Evolutionary conservation across 30 jellyfish, hydroid and myxozoan genomes (phyloP).

Genomic region (Chrysaora quinquecirrha): DNA sequence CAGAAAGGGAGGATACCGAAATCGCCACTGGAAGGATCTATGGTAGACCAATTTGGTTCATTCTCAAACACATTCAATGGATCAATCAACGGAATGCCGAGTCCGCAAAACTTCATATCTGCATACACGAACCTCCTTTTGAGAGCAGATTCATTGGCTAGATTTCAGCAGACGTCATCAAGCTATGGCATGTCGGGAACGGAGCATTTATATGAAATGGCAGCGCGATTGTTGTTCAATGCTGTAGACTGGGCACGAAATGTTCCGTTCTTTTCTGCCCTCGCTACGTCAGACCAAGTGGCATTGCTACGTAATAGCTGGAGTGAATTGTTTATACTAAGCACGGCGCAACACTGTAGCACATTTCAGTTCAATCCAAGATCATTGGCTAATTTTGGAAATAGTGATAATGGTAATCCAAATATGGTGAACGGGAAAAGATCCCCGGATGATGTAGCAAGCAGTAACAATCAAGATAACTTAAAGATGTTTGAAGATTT

Average conservation of each 20-base stretch:
- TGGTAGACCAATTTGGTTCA: slow-evolving; percentile 73
- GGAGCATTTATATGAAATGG: slow-evolving; percentile 85
- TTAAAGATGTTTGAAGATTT: slow-evolving; percentile 92
- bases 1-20: slow-evolving; percentile 96
- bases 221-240: slow-evolving; percentile 75
- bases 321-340: slow-evolving; percentile 94
- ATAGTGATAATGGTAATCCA: not conserved
- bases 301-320: slow-evolving; percentile 92
- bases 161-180: slow-evolving; percentile 80
- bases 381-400: slow-evolving; percentile 59
- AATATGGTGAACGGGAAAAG: slow-evolving; percentile 37
- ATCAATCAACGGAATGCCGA: slow-evolving; percentile 62
- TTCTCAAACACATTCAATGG: slow-evolving; percentile 65
- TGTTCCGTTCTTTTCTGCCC: slow-evolving; percentile 97
- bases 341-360: slow-evolving; percentile 96
- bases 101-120: slow-evolving; percentile 76
- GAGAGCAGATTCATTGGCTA: slow-evolving; percentile 83
- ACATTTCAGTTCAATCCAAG: slow-evolving; percentile 26
- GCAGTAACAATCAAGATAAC: slow-evolving; percentile 54
- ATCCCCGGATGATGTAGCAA: slow-evolving; percentile 77
- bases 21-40: slow-evolving; percentile 93
- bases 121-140: slow-evolving; percentile 88
- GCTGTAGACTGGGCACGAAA: slow-evolving; percentile 98
- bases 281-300: slow-evolving; percentile 91
- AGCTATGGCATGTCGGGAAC: slow-evolving; percentile 69